Conservation (phyloP, 2,113 vertebrate genomes). For the Circaetus cinerascens region DNA sequence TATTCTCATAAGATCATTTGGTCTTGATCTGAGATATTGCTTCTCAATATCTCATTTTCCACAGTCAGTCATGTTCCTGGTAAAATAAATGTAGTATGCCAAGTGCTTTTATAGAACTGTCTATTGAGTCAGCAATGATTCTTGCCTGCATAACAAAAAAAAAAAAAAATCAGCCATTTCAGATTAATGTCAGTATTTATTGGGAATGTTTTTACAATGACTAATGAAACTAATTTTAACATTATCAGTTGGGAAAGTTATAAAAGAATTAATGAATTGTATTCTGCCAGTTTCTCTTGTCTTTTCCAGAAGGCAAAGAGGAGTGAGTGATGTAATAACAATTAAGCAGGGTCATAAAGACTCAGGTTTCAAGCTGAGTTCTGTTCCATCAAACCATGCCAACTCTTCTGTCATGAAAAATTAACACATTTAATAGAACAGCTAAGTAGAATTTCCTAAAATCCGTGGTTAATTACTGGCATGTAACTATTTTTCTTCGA, state of each 20-base stretch:
- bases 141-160: neutral
- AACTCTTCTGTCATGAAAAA: conserved; percentile 33
- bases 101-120: neutral
- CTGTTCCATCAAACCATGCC: conserved; percentile 9
- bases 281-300: conserved; percentile 2
- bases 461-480: neutral
- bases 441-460: conserved; percentile 6
- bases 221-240: conserved; percentile 58
- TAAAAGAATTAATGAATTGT: conserved; percentile 14
- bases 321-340: conserved; percentile 39
- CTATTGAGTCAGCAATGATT: neutral
- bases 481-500: conserved; percentile 32
- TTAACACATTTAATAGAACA: conserved; percentile 29
- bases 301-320: conserved; percentile 35
- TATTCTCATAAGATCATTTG: neutral
- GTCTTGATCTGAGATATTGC: neutral
- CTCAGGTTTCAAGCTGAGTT: conserved; percentile 33
- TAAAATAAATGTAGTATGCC: neutral
- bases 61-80: neutral
- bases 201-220: conserved; percentile 16
- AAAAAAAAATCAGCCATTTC: neutral
- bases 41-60: neutral
- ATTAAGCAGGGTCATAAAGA: conserved; percentile 46
- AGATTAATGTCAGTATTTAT: conserved; percentile 5
- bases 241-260: conserved; percentile 45